Conservation (phyloP, 2,113 vertebrate species). For the Serilophus lunatus region DNA sequence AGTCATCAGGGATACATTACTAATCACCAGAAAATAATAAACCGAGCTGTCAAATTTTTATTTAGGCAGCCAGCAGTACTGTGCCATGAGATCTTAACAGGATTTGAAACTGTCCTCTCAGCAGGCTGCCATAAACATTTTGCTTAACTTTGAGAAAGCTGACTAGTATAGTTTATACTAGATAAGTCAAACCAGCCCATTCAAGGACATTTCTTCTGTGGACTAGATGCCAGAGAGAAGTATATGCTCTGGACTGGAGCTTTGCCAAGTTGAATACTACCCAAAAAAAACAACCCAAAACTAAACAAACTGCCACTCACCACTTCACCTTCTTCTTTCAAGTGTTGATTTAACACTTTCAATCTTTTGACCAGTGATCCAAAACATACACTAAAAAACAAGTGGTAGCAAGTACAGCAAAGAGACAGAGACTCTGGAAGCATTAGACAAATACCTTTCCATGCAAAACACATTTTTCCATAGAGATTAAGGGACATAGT, state of each 20-base stretch:
- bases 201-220: background rate
- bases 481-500: background rate
- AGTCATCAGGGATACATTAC: background rate
- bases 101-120: slow-evolving; percentile 34
- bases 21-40: slow-evolving; percentile 9
- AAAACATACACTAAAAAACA: background rate
- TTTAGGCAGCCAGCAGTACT: background rate
- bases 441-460: background rate
- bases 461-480: background rate
- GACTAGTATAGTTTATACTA: background rate
- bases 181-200: background rate
- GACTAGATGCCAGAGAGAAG: background rate
- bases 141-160: slow-evolving; percentile 11
- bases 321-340: background rate
- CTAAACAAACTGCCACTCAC: background rate
- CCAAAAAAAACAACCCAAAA: background rate
- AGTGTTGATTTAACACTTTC: background rate
- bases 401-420: background rate
- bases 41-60: background rate
- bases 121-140: slow-evolving; percentile 30
- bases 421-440: background rate
- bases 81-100: background rate
- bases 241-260: background rate
- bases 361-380: background rate
- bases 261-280: background rate